Evolutionary conservation across 53 echinoderm and acorn worm species (phyloP).

Genomic region (Holothuria leucospilota): DNA sequence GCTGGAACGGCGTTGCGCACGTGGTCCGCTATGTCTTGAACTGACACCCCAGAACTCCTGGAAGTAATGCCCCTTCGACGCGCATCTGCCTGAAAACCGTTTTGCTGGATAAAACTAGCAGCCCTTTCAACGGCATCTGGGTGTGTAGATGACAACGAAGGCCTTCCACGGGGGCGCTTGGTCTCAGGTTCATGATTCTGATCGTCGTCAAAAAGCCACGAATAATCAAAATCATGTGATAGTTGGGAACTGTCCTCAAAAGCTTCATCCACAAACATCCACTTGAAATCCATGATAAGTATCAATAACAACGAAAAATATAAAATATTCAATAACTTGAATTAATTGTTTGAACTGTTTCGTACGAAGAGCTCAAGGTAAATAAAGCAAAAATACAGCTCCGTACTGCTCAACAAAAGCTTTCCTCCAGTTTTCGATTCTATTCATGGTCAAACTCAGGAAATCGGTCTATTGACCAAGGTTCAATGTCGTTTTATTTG

Average conservation of each 20-base stretch:
- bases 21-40: not conserved
- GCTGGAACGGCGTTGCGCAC: not conserved
- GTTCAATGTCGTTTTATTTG: too few species aligned
- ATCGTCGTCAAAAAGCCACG: not conserved
- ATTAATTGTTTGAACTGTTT: too few species aligned
- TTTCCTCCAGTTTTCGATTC: too few species aligned
- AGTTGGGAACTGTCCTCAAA: too few species aligned
- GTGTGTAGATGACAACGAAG: not conserved
- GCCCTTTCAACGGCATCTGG: not conserved
- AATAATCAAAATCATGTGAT: conserved; percentile 4
- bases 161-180: not conserved
- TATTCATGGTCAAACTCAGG: too few species aligned
- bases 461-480: too few species aligned
- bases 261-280: not conserved
- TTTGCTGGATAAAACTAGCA: conserved; percentile 17
- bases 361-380: too few species aligned
- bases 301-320: too few species aligned
- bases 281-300: conserved; percentile 1
- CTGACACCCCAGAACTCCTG: conserved; percentile 7
- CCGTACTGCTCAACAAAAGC: too few species aligned
- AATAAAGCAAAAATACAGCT: too few species aligned
- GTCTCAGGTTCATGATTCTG: not conserved
- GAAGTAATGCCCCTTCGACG: not conserved
- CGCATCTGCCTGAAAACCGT: conserved; percentile 4
- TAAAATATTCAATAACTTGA: too few species aligned